Base-by-base conservation (phyloP, 2,797 vertebrate genomes). In the Hirundo rustica region DNA sequence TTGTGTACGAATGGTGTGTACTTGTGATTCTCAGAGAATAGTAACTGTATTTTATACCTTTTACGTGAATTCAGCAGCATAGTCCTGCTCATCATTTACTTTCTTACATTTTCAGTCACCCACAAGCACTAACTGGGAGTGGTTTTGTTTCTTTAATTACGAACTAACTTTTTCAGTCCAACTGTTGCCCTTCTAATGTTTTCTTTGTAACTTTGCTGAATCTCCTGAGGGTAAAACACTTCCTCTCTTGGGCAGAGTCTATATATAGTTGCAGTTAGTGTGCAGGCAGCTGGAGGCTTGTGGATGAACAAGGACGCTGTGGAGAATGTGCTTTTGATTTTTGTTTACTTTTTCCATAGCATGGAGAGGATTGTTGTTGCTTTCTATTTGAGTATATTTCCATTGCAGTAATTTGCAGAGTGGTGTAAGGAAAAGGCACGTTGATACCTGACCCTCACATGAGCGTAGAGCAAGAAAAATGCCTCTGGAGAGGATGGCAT, bases 381-480 rank as follows among this genome's bases (percentile, higher is more conserved):
- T 58, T 73, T 89, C 4, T 65, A 1, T 53, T 44, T 67, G 32
- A 2, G 16, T 85, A 53, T 12, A 3, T 90, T 74, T 20, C 15
- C 16, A 16, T 16, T 4, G 15, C n/a, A 19, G 16, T 32, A 19
- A 1, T 60, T 70, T 18, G 12, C 4, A 9, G 44, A 54, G 29
- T 6, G 9, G 5, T n/a, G 70, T n/a, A 53, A 94, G 19, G 38
- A 68, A 62, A 51, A 65, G 40, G 14, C 16, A 30, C 2, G 2
- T 38, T 66, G 67, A 21, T 11, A 13, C 10, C 20, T 44, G 44
- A 55, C 8, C 7, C 7, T 75, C 18, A 7, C 0, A 1, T 16
- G 29, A 27, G n/a, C 0, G 0, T 7, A 7, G 18, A n/a, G 50
- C 38, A 45, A 30, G 47, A 29, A n/a, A 12, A 2, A 7, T 71